Base-by-base conservation (phyloP, 2,888 invertebrate genomes). In the Pterobdella sp. region DNA sequence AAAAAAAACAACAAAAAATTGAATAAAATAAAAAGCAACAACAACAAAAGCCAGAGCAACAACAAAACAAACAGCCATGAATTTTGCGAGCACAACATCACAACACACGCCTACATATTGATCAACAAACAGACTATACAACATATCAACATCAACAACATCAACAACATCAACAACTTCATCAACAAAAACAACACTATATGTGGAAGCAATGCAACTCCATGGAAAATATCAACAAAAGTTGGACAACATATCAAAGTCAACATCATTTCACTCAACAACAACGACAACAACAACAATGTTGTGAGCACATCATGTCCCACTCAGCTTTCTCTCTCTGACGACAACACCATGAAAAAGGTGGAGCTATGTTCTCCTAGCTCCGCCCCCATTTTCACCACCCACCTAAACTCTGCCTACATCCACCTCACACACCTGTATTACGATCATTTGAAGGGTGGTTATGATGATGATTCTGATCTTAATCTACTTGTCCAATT, bases 211-310 rank as follows among this genome's bases (percentile, higher is more conserved):
- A 36, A 67, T n/a, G 36, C 32, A 26, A 32, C 14, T 3, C 73
- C 73, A 22, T 73, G 73, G 73, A 52, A 56, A 52, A n/a, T 73
- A n/a, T n/a, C 34, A 29, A 49, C 68, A 2, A 29, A 42, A n/a
- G n/a, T n/a, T 22, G 73, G 73, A 34, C 65, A 66, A 34, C 36
- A 68, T 22, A 37, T 73, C 56, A 73, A 73, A 35, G n/a, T 73
- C 56, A 52, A 26, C 69, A 26, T 22, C 22, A 49, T 29, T 18
- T 36, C 14, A n/a, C 26, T 1, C 3, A 36, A 42, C 37, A 36
- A 42, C 37, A 42, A 42, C 26, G 22, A 31, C 65, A 65, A 35
- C 65, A 35, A 35, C 35, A 35, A 35, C 35, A 35, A 35, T 29
- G 31, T 22, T 29, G 29, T 26, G n/a, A 56, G 3, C 60, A 56